Evolutionary conservation across 1,140 invertebrate genomes (phyloP).

Genomic region (Trichonephila clavata): DNA sequence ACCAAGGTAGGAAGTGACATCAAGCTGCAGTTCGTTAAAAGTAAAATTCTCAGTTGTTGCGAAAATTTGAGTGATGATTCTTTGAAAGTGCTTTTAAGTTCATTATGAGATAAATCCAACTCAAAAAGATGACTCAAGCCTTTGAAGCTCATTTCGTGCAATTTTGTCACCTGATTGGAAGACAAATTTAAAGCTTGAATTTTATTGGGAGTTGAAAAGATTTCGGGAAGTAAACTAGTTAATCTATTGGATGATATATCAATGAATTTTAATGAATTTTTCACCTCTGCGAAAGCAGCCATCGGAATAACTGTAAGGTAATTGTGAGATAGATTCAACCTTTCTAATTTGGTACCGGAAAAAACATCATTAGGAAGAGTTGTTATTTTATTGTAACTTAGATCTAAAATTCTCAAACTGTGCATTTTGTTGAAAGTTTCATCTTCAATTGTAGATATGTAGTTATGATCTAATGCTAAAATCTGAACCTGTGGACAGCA

Average conservation of each 20-base stretch:
- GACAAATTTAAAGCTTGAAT: conserved; percentile 70
- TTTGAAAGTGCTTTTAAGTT: not conserved
- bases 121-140: conserved; percentile 88
- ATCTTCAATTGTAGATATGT: conserved; percentile 77
- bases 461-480: conserved; percentile 84
- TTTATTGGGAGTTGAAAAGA: conserved; percentile 6
- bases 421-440: conserved; percentile 31
- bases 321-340: conserved; percentile 75
- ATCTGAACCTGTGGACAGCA: conserved; percentile 81
- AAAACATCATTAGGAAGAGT: conserved; percentile 84
- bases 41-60: not conserved
- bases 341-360: conserved; percentile 61
- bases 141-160: conserved; percentile 87
- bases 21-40: conserved; percentile 55
- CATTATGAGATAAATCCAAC: conserved; percentile 84
- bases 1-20: conserved; percentile 9
- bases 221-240: not conserved
- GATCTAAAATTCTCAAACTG: conserved; percentile 83
- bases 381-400: conserved; percentile 89
- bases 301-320: not conserved
- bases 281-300: not conserved
- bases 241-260: conserved; percentile 52
- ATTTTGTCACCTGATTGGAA: conserved; percentile 86
- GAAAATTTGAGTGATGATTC: not conserved
- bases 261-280: not conserved